A percentile compares a stretch with the other conserved stretches of the same genome.
Evolutionary conservation across 1,140 invertebrate genomes (phyloP).

Genomic region (Sesamia nonagrioides): DNA sequence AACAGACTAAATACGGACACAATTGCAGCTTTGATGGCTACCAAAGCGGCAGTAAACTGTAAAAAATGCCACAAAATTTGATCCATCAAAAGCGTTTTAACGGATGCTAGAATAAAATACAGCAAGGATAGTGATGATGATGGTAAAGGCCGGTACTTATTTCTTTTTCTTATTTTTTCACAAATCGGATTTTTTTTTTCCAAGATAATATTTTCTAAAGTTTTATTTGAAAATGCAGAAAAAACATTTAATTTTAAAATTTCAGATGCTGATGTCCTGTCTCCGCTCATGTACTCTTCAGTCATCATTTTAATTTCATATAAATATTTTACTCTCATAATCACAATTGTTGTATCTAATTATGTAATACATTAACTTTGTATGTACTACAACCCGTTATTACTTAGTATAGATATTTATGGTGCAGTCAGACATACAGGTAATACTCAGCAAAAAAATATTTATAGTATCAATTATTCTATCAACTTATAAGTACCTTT

Average conservation of each 20-base stretch:
- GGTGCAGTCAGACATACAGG: conserved; percentile 1
- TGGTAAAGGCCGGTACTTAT: too few species aligned
- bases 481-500: too few species aligned
- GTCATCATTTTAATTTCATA: too few species aligned
- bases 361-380: not conserved
- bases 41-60: conserved; percentile 47
- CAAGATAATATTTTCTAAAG: not conserved
- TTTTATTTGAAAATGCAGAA: not conserved
- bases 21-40: conserved; percentile 53
- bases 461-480: too few species aligned
- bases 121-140: not conserved
- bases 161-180: not conserved
- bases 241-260: too few species aligned
- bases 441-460: too few species aligned
- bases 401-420: not conserved
- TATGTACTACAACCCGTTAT: not conserved
- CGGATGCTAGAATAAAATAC: conserved; percentile 47
- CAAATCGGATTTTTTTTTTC: not conserved
- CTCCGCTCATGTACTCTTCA: too few species aligned
- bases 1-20: too few species aligned
- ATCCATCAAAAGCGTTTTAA: conserved; percentile 48
- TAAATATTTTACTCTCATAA: not conserved
- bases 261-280: too few species aligned
- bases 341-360: not conserved
- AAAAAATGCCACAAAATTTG: too few species aligned